A percentile compares a stretch with the other conserved stretches of the same genome.
These are phyloP conservation scores for Xestia c-nigrum DNA, from an alignment of 2,888 invertebrate species.

Conservation along the genomic window DNA sequence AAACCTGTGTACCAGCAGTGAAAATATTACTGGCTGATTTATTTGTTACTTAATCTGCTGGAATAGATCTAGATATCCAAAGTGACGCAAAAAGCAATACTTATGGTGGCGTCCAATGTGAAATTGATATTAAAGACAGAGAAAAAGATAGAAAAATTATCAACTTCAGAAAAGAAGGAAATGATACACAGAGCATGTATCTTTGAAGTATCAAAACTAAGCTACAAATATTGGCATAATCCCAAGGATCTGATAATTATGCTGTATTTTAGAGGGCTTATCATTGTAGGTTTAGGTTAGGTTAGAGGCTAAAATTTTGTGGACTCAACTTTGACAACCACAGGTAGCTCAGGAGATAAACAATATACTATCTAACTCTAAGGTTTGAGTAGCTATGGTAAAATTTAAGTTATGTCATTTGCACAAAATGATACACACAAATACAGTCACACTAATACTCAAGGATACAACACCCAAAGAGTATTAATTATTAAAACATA, in stretches of 20 bases:
- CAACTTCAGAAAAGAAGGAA: not conserved
- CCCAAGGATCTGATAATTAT: not conserved
- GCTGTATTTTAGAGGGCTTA: not conserved
- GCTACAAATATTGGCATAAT: not conserved
- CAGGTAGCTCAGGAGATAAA: not conserved
- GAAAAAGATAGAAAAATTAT: not conserved
- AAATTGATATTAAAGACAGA: not conserved
- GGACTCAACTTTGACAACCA: not conserved
- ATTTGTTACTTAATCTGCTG: too few species aligned
- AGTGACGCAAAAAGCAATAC: not conserved
- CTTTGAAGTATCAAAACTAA: not conserved
- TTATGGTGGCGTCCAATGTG: fast-evolving
- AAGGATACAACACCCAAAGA: not conserved
- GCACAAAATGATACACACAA: not conserved
- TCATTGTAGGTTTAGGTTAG: too few species aligned
- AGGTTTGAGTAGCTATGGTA: not conserved
- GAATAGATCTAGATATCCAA: not conserved
- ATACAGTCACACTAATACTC: not conserved
- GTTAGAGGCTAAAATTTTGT: not conserved
- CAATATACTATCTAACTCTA: not conserved
- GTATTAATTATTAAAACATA: slow-evolving; percentile 5
- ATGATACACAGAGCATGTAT: not conserved
- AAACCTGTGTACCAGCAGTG: not conserved
- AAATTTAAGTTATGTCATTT: not conserved
- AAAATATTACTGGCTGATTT: fast-evolving